Base-by-base conservation (phyloP, 2,113 vertebrate species). In the Pao palembangensis region DNA sequence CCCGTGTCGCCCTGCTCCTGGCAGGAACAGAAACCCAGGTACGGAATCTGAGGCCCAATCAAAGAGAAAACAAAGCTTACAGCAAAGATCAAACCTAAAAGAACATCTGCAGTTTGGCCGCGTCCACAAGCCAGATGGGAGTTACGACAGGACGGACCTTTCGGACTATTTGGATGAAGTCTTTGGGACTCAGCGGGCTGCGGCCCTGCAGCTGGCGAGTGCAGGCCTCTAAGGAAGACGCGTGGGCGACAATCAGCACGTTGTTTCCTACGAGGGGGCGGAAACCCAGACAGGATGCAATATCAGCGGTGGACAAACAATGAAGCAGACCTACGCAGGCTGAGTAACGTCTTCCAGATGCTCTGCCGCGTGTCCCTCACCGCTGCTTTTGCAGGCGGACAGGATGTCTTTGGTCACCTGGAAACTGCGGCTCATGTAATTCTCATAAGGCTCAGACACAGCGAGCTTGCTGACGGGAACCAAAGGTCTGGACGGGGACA, bases 391-490 rank as follows among this genome's bases (percentile, higher is more conserved):
- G 88, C 96, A 96, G 89, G 95, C 94, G 13, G 92, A 88, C 85
- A 98, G 91, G 82, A 98, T 97, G 52, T 98, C 96, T 87, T 95
- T 95, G 6, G 94, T 98, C 51, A 98, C 95, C 84, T 98, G 96
- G 88, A 91, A 94, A 77, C 95, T 98, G 70, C 96, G 93, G 51
- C 90, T 94, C 82, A 98, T 95, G 67, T 98, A 98, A 0, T 81
- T 93, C 38, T 98, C 95, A 1, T 98, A 98, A 8, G 96, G 91
- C 69, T 98, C 96, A 0, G 95, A 94, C 87, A 94, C 90, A 52
- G 88, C 88, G 76, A 98, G 88, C 82, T 96, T 95, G 90, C 88
- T 93, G 86, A 93, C 83, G 31, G 94, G 93, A 83, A 98, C 91
- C 80, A 97, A 93, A 94, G 96, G 96, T 95, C 96, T 98, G 25